These are phyloP conservation scores for Hemaris fuciformis DNA, from an alignment of 2,888 invertebrate species.

Conservation along the genomic window DNA sequence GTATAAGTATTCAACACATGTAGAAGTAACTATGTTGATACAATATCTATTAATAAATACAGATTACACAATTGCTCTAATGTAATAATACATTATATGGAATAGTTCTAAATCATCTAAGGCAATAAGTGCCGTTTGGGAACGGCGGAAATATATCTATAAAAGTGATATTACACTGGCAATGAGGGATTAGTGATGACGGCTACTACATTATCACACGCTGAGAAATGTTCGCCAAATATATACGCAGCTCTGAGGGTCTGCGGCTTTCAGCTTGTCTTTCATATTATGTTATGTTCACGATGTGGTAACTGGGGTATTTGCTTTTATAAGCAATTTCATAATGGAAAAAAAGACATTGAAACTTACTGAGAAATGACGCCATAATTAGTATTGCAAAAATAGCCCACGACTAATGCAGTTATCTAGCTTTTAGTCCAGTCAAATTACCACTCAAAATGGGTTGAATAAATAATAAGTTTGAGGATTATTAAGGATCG, in stretches of 20 bases:
- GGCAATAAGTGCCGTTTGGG: constrained; percentile 52
- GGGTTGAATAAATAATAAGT: no score
- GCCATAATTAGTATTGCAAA: no score
- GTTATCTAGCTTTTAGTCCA: no score
- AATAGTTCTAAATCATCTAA: constrained; percentile 57
- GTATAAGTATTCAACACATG: constrained; percentile 8
- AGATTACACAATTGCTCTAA: constrained; percentile 21
- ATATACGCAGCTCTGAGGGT: background rate
- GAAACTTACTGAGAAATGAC: no score
- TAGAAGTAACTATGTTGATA: constrained; percentile 12
- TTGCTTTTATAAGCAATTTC: no score
- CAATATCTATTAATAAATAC: constrained; percentile 20
- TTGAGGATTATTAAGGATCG: no score
- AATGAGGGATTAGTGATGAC: constrained; percentile 24
- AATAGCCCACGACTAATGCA: no score
- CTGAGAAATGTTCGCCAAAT: background rate
- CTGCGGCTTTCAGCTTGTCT: no score
- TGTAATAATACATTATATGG: constrained; percentile 24
- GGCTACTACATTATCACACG: background rate
- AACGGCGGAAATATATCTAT: constrained; percentile 44
- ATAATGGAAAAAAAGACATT: no score
- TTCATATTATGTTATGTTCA: no score
- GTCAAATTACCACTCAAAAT: no score
- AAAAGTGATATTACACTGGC: constrained; percentile 8
- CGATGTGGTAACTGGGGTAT: no score